Percentiles rank a stretch among this genome's conserved stretches.
Evolutionary conservation across 1,140 invertebrate genomes (phyloP).

Genomic region (Bilobella aurantiaca): DNA sequence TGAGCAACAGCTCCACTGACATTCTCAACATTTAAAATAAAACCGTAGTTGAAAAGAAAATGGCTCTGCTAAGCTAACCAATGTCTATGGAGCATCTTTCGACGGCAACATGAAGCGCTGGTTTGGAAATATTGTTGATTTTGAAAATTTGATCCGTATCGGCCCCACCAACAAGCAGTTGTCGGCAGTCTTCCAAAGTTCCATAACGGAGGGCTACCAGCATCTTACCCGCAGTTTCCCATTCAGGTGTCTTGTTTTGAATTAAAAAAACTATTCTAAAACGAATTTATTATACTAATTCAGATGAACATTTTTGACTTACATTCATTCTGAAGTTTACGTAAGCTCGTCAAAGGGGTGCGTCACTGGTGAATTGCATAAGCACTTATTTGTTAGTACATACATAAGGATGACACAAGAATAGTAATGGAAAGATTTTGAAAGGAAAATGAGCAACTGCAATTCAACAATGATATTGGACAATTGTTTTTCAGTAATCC

Average conservation of each 20-base stretch:
- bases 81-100: slow-evolving; percentile 19
- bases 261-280: neutral
- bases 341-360: no score
- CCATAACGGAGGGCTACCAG: slow-evolving; percentile 26
- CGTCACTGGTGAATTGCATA: no score
- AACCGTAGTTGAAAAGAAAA: neutral
- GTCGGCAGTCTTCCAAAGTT: slow-evolving; percentile 21
- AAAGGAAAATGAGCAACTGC: no score
- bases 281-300: no score
- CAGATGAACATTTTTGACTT: no score
- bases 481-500: no score
- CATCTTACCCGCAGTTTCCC: slow-evolving; percentile 18
- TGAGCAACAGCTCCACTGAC: slow-evolving; percentile 26
- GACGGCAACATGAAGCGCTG: slow-evolving; percentile 27
- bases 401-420: no score
- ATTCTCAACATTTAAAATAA: neutral
- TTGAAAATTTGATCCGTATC: slow-evolving; percentile 28
- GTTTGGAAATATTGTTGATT: slow-evolving; percentile 18
- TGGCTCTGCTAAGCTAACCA: no score
- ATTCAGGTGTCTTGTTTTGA: slow-evolving; percentile 4
- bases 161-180: slow-evolving; percentile 20
- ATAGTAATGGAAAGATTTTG: no score
- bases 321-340: no score
- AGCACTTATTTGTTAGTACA: no score
- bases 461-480: no score